These are phyloP conservation scores for Axis porcinus DNA, from an alignment of 2,113 vertebrate species.

Conservation along the genomic window DNA sequence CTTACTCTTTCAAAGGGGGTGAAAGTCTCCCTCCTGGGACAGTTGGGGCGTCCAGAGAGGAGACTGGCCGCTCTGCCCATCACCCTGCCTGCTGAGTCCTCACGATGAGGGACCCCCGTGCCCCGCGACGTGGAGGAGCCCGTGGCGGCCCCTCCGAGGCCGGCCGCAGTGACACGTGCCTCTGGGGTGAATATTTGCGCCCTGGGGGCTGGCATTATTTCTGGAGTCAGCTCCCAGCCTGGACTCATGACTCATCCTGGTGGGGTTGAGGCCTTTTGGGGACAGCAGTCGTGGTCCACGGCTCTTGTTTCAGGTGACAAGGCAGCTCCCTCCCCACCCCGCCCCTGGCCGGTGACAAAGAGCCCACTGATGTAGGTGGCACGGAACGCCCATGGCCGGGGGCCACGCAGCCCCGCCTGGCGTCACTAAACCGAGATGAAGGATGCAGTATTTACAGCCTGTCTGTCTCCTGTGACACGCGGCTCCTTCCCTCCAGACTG, in stretches of 20 bases:
- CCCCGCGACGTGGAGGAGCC: background rate
- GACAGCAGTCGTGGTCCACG: accelerated
- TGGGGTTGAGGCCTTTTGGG: background rate
- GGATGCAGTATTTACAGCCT: accelerated
- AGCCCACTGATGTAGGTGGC: background rate
- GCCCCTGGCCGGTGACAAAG: background rate
- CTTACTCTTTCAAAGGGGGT: background rate
- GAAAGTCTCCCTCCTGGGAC: accelerated
- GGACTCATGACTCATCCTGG: accelerated
- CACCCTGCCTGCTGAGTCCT: accelerated
- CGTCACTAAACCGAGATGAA: background rate
- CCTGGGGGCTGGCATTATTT: accelerated
- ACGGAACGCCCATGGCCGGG: background rate
- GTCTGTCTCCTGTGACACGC: background rate
- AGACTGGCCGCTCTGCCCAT: accelerated
- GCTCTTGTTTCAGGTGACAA: background rate
- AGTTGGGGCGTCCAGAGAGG: background rate
- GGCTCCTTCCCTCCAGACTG: background rate
- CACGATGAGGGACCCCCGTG: background rate
- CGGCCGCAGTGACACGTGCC: background rate
- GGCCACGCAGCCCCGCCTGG: background rate
- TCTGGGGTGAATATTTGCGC: background rate
- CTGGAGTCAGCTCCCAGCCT: no score
- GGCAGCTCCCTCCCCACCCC: accelerated
- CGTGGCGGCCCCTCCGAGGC: background rate